Percentiles rank a stretch among this genome's conserved stretches.
These are phyloP conservation scores for Cylloceria caligata DNA, from an alignment of 2,888 invertebrate species.

Conservation along the genomic window DNA sequence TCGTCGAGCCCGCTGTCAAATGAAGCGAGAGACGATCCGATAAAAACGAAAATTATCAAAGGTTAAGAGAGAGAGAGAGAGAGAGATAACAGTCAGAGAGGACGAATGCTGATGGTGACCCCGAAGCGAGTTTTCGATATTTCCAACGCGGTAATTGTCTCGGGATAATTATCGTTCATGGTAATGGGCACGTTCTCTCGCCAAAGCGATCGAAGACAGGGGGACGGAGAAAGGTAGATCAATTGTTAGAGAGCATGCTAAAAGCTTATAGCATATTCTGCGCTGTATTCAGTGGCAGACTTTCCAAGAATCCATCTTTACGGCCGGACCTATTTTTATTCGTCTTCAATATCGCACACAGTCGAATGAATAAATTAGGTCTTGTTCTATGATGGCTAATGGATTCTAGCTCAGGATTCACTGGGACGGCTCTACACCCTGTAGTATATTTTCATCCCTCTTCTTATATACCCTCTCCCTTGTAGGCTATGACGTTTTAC, in stretches of 20 bases:
- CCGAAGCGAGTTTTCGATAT: slow-evolving; percentile 70
- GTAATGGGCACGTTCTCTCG: slow-evolving; percentile 70
- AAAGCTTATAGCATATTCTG: slow-evolving; percentile 41
- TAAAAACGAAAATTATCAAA: slow-evolving; percentile 82
- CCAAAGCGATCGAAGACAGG: slow-evolving; percentile 31
- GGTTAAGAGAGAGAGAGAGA: slow-evolving; percentile 67
- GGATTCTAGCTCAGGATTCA: slow-evolving; percentile 33
- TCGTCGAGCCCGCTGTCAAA: slow-evolving; percentile 79
- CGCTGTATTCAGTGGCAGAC: not conserved
- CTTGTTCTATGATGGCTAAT: slow-evolving; percentile 19
- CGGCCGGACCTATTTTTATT: slow-evolving; percentile 36
- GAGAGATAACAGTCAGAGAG: slow-evolving; percentile 60
- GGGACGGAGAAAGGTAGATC: slow-evolving; percentile 47
- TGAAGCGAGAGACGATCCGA: slow-evolving; percentile 82
- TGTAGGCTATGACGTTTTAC: slow-evolving; percentile 38
- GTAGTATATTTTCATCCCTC: slow-evolving; percentile 39
- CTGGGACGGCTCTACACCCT: slow-evolving; percentile 17
- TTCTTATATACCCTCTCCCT: slow-evolving; percentile 11
- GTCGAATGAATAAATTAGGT: slow-evolving; percentile 35
- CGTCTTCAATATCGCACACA: slow-evolving; percentile 19
- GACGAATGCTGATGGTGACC: slow-evolving; percentile 47
- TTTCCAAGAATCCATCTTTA: slow-evolving; percentile 23
- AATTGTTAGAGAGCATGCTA: slow-evolving; percentile 63
- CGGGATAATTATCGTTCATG: slow-evolving; percentile 80
- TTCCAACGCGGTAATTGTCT: slow-evolving; percentile 79